phyloP scores from a whole-genome alignment of 2,888 invertebrate genomes.

The Pheosia tremula region DNA sequence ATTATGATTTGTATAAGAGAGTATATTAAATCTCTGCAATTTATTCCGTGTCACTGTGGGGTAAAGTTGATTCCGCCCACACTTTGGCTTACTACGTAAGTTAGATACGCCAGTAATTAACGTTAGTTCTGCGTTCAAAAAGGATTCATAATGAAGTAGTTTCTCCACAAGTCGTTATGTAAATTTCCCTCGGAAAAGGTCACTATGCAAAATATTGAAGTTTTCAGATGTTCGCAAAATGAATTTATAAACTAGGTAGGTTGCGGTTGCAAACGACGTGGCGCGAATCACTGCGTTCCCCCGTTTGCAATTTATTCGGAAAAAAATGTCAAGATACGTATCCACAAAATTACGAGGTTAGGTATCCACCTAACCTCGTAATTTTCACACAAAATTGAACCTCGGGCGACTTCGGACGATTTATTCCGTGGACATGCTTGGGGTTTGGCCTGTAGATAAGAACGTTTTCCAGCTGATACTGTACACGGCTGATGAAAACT shows the following conservation, averaged over 20 bases:
- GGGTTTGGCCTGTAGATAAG: slow-evolving; percentile 61
- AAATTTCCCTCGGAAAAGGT: slow-evolving; percentile 45
- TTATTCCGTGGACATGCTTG: slow-evolving; percentile 68
- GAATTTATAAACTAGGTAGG: slow-evolving; percentile 60
- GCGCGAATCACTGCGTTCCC: slow-evolving; percentile 59
- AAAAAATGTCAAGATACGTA: slow-evolving; percentile 44
- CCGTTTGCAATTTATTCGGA: slow-evolving; percentile 44
- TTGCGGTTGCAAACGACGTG: slow-evolving; percentile 62
- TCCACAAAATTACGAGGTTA: too few relatives aligned
- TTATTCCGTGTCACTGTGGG: neutral
- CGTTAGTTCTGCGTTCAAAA: too few relatives aligned
- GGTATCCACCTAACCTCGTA: slow-evolving; percentile 55
- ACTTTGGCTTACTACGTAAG: too few relatives aligned
- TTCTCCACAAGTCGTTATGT: slow-evolving; percentile 39
- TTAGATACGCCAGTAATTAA: too few relatives aligned
- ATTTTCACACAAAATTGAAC: slow-evolving; percentile 75
- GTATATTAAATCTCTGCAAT: neutral
- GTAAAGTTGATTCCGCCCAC: too few relatives aligned
- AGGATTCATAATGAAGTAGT: slow-evolving; percentile 35
- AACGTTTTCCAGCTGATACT: slow-evolving; percentile 54
- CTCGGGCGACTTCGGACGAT: slow-evolving; percentile 62
- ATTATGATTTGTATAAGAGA: neutral
- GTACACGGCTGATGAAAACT: slow-evolving; percentile 59
- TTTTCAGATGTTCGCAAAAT: slow-evolving; percentile 46
- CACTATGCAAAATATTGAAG: slow-evolving; percentile 32